A percentile compares a stretch with the other conserved stretches of the same genome.
These are phyloP conservation scores for Thamnophis elegans DNA, from an alignment of 2,797 vertebrate species.

Conservation along the genomic window DNA sequence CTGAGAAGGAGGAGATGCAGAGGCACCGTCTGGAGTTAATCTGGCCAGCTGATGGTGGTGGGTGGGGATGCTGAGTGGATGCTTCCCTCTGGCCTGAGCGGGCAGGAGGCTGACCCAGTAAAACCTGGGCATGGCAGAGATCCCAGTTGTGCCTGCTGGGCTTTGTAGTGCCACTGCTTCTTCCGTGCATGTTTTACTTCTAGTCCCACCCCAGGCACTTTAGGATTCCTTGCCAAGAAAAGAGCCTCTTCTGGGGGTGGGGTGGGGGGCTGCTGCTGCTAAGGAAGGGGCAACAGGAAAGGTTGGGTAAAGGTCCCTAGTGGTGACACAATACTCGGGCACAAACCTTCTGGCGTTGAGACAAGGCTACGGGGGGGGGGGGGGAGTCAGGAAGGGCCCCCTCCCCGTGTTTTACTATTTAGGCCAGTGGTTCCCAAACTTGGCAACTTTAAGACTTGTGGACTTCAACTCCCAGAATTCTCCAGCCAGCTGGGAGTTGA, in stretches of 20 bases:
- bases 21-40: background rate
- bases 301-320: background rate
- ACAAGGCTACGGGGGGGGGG: background rate
- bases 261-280: no score
- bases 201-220: background rate
- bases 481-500: no score
- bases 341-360: background rate
- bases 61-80: background rate
- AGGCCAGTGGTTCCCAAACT: no score
- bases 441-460: no score
- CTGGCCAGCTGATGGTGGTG: background rate
- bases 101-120: background rate
- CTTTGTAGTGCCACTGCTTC: background rate
- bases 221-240: background rate
- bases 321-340: background rate
- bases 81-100: background rate
- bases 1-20: background rate
- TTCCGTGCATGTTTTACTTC: background rate
- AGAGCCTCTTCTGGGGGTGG: background rate
- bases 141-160: background rate
- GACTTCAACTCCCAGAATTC: no score
- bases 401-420: background rate
- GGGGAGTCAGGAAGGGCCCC: background rate
- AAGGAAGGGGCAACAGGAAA: background rate
- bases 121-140: background rate